Evolutionary conservation across 2,797 vertebrate genomes (phyloP).

Genomic region (Apogon talboti): DNA sequence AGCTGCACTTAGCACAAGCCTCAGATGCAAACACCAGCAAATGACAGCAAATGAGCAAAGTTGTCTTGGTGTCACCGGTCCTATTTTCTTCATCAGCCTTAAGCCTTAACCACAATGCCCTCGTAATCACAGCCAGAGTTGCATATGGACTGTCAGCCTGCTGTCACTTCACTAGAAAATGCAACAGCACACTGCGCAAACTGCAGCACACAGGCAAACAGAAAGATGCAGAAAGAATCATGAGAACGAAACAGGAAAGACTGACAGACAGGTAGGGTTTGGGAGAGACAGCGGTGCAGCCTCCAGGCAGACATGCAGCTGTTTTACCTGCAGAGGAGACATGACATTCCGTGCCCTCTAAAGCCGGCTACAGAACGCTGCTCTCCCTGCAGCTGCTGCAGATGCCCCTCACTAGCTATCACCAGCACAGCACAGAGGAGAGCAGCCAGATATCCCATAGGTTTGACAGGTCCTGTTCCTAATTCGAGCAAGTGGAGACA

Average conservation of each 20-base stretch:
- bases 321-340: constrained; percentile 86
- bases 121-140: constrained; percentile 26
- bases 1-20: constrained; percentile 29
- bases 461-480: constrained; percentile 68
- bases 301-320: constrained; percentile 53
- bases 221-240: constrained; percentile 35
- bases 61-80: background rate
- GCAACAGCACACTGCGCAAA: constrained; percentile 44
- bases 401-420: constrained; percentile 66
- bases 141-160: constrained; percentile 40
- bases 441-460: constrained; percentile 73
- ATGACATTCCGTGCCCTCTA: constrained; percentile 86
- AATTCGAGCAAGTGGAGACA: constrained; percentile 49
- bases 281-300: constrained; percentile 44
- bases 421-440: constrained; percentile 55
- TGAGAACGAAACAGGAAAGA: constrained; percentile 27
- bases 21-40: constrained; percentile 25
- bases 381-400: constrained; percentile 79
- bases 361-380: constrained; percentile 79
- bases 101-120: constrained; percentile 5
- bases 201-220: constrained; percentile 53
- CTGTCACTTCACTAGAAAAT: constrained; percentile 45
- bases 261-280: constrained; percentile 30
- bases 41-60: constrained; percentile 32
- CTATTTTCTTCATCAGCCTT: background rate